Evolutionary conservation across 2,888 invertebrate species (phyloP), one percentile per base, ranked within the genome.

Genomic region (Harpalus rubripes): DNA sequence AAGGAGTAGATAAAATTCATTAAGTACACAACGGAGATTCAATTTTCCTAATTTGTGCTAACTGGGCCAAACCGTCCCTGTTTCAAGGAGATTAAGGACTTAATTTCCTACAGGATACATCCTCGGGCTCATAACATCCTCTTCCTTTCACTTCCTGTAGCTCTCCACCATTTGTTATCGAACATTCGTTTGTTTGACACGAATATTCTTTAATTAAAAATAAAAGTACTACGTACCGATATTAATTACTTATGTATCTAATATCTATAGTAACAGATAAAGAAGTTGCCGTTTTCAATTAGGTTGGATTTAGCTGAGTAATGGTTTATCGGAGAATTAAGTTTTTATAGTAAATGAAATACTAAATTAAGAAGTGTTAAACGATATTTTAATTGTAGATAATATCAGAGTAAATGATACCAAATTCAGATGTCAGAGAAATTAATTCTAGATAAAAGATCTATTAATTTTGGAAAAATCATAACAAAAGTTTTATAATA

Each of bases 361-460:
- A 32, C 4, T 32, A 32, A 32, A 32, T 6, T 52, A 52, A 52
- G 10, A 10, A 5, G 44, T 52, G 44, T 12, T 52, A 52, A 52
- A 52, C 44, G 44, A 12, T 52, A 52, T 52, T 52, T 52, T 52
- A 52, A 52, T 52, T 12, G 12, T 8, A 2, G 44, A 52, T 52
- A 52, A 52, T 52, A 52, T 52, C 44, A 52, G 44, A 52, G 44
- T 52, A 52, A 52, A 52, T 52, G 44, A 52, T 52, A 52, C 44
- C 32, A 52, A 12, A 52, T 52, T 5, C 44, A 52, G 44, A 52
- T 52, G 44, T 52, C 44, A 52, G 10, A 12, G 44, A 52, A 52
- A 52, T 52, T 52, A 52, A 8, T 12, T 52, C 12, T 8, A 12
- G 8, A 52, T 52, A 52, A 52, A 5, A 52, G 7, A 52, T 12